Evolutionary conservation across 1,140 invertebrate species (phyloP).

Genomic region (Triops longicaudatus): DNA sequence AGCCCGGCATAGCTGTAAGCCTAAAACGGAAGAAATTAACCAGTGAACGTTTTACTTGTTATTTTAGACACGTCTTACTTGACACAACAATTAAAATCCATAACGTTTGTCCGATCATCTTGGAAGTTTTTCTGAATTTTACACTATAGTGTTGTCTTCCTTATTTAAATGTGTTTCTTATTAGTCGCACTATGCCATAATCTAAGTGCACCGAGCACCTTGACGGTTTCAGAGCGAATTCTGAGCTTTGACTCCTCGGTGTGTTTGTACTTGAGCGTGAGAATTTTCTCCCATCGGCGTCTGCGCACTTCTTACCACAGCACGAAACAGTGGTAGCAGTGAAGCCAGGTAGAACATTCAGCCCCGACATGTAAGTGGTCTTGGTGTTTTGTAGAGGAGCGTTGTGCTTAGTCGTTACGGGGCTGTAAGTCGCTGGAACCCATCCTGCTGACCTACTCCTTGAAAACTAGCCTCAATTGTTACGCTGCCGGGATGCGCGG

Average conservation of each 20-base stretch:
- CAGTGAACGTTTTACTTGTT: not conserved
- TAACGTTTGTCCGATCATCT: not conserved
- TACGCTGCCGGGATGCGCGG: not conserved
- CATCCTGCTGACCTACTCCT: constrained; percentile 5
- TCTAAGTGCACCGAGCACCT: not conserved
- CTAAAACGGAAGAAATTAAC: not conserved
- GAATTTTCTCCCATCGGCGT: not conserved
- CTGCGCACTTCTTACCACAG: not conserved
- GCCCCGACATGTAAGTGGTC: not conserved
- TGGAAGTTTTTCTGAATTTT: not conserved
- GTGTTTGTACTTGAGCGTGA: constrained; percentile 11
- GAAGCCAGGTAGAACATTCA: not conserved
- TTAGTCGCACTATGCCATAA: not conserved
- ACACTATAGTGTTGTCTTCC: too few species aligned
- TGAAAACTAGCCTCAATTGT: not conserved
- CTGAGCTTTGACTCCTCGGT: not conserved
- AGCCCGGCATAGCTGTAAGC: not conserved
- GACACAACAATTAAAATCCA: not conserved
- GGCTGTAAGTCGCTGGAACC: not conserved
- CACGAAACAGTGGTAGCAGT: not conserved
- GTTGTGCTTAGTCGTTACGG: not conserved
- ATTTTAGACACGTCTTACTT: not conserved
- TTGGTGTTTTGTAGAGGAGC: not conserved
- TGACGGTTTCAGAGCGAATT: constrained; percentile 3
- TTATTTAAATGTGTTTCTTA: too few species aligned